Evolutionary conservation across 2,113 vertebrate genomes (phyloP).

Genomic region (Channa maculata): DNA sequence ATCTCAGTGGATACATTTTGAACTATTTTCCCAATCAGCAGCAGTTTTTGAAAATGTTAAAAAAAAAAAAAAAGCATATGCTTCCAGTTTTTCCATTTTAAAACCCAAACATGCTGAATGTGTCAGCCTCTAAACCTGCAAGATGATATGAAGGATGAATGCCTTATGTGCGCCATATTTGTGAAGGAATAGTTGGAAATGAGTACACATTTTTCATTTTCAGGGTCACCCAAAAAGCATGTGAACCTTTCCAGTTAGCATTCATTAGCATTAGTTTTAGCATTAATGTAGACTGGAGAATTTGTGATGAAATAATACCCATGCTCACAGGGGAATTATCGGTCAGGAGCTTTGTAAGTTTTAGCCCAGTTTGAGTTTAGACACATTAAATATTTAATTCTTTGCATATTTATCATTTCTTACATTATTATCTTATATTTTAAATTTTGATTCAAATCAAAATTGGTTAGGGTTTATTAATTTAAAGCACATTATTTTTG

Average conservation of each 20-base stretch:
- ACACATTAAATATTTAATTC: not conserved
- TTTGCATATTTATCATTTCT: not conserved
- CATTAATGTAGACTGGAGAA: conserved; percentile 3
- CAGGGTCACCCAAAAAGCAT: not conserved
- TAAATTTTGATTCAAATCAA: no score
- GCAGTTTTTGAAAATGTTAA: not conserved
- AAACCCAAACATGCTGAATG: conserved; percentile 1
- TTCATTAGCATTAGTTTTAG: no score
- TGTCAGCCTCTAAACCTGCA: conserved; percentile 1
- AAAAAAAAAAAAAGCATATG: not conserved
- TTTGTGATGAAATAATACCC: not conserved
- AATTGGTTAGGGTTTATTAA: no score
- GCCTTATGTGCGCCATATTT: not conserved
- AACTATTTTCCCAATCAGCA: conserved; percentile 4
- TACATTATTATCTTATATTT: not conserved
- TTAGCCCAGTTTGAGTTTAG: not conserved
- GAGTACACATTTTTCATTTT: not conserved
- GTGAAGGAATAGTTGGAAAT: not conserved
- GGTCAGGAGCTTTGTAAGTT: not conserved
- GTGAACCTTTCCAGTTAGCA: not conserved
- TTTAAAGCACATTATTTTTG: not conserved
- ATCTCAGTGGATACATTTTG: not conserved
- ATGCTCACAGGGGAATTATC: not conserved
- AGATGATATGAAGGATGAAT: not conserved
- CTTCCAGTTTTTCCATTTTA: not conserved